A percentile compares a stretch with the other conserved stretches of the same genome.
phyloP scores from a whole-genome alignment of 1,140 invertebrate species.

The Drosophila funebris region DNA sequence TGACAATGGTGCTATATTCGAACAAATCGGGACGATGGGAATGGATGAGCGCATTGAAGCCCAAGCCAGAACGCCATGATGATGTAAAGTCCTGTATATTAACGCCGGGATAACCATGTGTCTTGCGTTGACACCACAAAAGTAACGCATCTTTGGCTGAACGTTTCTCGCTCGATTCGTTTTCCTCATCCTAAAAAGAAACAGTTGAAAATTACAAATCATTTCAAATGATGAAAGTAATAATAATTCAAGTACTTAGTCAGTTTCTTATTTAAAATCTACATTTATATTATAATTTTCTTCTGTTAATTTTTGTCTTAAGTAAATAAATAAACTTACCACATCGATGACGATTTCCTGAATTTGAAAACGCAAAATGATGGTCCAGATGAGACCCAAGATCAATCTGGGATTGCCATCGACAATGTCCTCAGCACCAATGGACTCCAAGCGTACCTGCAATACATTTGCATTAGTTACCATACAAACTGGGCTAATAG shows the following conservation, averaged over 20 bases:
- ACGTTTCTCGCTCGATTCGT: slow-evolving; percentile 98
- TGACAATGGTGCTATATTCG: slow-evolving; percentile 91
- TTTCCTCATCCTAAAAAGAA: slow-evolving; percentile 93
- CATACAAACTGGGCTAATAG: neutral
- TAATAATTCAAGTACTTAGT: too few species aligned
- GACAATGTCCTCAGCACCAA: slow-evolving; percentile 99
- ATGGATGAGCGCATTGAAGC: slow-evolving; percentile 98
- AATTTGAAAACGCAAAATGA: slow-evolving; percentile 98
- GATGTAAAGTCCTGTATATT: slow-evolving; percentile 92
- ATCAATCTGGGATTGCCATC: slow-evolving; percentile 98
- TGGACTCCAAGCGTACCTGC: slow-evolving; percentile 89
- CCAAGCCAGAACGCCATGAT: slow-evolving; percentile 97
- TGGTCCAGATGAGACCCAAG: slow-evolving; percentile 99
- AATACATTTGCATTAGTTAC: slow-evolving; percentile 36
- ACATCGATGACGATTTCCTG: slow-evolving; percentile 99
- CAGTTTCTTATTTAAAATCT: neutral
- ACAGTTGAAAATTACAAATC: neutral
- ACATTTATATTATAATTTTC: neutral
- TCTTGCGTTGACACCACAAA: slow-evolving; percentile 99
- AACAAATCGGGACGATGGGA: slow-evolving; percentile 97
- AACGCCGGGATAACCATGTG: slow-evolving; percentile 95
- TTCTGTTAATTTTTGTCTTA: neutral
- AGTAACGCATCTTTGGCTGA: slow-evolving; percentile 99
- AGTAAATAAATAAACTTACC: slow-evolving; percentile 85
- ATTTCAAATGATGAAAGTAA: neutral